These are phyloP conservation scores for Acanthopagrus latus DNA, from an alignment of 2,797 vertebrate species.

Conservation along the genomic window DNA sequence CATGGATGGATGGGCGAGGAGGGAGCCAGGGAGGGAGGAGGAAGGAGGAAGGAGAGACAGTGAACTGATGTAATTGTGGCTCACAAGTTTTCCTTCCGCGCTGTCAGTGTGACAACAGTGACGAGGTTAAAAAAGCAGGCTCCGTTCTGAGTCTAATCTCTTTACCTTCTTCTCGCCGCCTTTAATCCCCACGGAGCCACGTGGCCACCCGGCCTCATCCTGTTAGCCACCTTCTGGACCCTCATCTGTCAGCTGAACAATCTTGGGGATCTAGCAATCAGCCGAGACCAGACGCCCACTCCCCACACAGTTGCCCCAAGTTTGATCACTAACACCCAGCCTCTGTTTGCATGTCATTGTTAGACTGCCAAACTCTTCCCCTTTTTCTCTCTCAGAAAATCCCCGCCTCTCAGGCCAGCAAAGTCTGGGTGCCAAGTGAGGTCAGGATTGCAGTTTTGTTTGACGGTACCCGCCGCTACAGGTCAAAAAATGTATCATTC, in stretches of 20 bases:
- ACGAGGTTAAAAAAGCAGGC: slow-evolving; percentile 87
- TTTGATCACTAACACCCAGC: slow-evolving; percentile 35
- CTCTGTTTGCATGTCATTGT: slow-evolving; percentile 16
- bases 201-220: slow-evolving; percentile 91
- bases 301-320: slow-evolving; percentile 17
- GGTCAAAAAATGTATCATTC: slow-evolving; percentile 55
- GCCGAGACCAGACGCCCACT: slow-evolving; percentile 35
- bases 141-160: slow-evolving; percentile 90
- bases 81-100: slow-evolving; percentile 43
- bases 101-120: slow-evolving; percentile 79
- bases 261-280: slow-evolving; percentile 54
- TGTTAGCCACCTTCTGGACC: slow-evolving; percentile 92
- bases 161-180: slow-evolving; percentile 91
- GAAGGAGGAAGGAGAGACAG: slow-evolving; percentile 18
- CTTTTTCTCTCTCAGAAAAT: slow-evolving; percentile 32
- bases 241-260: slow-evolving; percentile 85
- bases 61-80: slow-evolving; percentile 32
- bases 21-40: slow-evolving; percentile 38
- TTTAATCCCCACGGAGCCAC: slow-evolving; percentile 91
- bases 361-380: not conserved
- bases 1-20: slow-evolving; percentile 54
- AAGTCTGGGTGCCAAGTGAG: slow-evolving; percentile 45
- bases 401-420: slow-evolving; percentile 38
- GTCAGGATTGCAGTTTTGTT: slow-evolving; percentile 34
- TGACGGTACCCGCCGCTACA: slow-evolving; percentile 24